Percentiles rank a stretch among this genome's conserved stretches.
Evolutionary conservation across 1,140 invertebrate species (phyloP).

Genomic region (Sipha flava): DNA sequence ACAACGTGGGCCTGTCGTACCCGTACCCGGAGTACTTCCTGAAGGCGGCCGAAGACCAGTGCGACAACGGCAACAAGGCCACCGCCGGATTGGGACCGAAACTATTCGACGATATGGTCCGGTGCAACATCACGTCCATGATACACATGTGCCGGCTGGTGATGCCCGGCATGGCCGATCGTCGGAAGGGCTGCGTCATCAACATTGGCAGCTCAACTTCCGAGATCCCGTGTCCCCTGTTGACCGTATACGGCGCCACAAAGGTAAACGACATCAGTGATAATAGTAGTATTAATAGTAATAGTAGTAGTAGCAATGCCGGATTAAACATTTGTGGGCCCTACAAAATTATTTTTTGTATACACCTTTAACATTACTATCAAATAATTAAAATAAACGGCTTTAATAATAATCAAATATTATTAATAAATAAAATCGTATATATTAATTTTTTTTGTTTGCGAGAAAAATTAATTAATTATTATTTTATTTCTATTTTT

Average conservation of each 20-base stretch:
- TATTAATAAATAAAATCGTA: too few relatives aligned
- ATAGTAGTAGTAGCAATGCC: too few relatives aligned
- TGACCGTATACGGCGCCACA: constrained; percentile 79
- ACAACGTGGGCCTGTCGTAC: constrained; percentile 93
- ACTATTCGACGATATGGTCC: constrained; percentile 46
- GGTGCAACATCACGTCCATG: constrained; percentile 54
- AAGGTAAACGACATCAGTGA: constrained; percentile 54
- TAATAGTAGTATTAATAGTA: not conserved
- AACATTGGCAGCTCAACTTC: too few relatives aligned
- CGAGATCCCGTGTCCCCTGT: constrained; percentile 67
- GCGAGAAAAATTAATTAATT: too few relatives aligned
- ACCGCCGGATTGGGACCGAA: not conserved
- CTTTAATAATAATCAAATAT: too few relatives aligned
- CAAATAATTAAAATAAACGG: too few relatives aligned
- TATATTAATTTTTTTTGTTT: too few relatives aligned
- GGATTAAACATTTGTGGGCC: too few relatives aligned
- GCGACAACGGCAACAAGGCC: not conserved
- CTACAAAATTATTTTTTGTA: too few relatives aligned
- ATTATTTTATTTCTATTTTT: too few relatives aligned
- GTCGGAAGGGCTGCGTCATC: constrained; percentile 81
- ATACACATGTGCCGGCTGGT: constrained; percentile 62
- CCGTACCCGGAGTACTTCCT: constrained; percentile 76
- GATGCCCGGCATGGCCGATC: constrained; percentile 79
- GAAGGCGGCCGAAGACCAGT: constrained; percentile 41
- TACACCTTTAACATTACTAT: too few relatives aligned